phyloP scores from a whole-genome alignment of 2,888 invertebrate genomes.

The Drosophila rubida region DNA sequence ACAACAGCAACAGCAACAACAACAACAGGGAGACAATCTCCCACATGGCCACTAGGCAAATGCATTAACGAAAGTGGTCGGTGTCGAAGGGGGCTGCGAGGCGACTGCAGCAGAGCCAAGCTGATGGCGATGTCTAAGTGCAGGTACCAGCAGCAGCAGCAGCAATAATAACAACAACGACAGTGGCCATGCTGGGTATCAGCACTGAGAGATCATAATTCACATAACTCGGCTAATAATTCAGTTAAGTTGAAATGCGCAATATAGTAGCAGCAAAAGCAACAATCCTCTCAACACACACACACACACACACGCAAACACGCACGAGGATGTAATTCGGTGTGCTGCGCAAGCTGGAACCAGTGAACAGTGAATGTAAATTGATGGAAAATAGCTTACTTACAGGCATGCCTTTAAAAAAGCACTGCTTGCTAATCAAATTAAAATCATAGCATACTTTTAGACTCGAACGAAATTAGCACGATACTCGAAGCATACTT shows the following conservation, averaged over 20 bases:
- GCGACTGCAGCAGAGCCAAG: slow-evolving; percentile 3
- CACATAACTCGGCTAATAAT: slow-evolving; percentile 79
- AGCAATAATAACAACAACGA: slow-evolving; percentile 9
- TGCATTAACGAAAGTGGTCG: slow-evolving; percentile 77
- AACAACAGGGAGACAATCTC: slow-evolving; percentile 57
- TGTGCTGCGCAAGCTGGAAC: slow-evolving; percentile 7
- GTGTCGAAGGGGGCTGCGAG: slow-evolving; percentile 12
- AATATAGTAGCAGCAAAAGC: slow-evolving; percentile 39
- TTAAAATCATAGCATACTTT: background rate
- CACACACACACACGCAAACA: slow-evolving; percentile 6
- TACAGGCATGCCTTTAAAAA: background rate
- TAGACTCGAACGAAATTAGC: background rate
- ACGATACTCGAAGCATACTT: background rate
- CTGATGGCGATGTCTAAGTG: slow-evolving; percentile 47
- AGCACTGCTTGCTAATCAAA: background rate
- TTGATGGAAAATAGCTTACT: background rate
- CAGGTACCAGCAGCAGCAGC: slow-evolving; percentile 19
- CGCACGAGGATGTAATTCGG: background rate
- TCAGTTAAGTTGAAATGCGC: slow-evolving; percentile 79
- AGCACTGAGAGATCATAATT: slow-evolving; percentile 78
- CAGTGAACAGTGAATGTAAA: background rate
- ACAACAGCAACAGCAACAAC: slow-evolving; percentile 42
- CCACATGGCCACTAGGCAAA: slow-evolving; percentile 80
- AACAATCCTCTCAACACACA: slow-evolving; percentile 4
- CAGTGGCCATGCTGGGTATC: slow-evolving; percentile 55